Conservation (phyloP, 2,888 invertebrate species). For the Idaea biselata region DNA sequence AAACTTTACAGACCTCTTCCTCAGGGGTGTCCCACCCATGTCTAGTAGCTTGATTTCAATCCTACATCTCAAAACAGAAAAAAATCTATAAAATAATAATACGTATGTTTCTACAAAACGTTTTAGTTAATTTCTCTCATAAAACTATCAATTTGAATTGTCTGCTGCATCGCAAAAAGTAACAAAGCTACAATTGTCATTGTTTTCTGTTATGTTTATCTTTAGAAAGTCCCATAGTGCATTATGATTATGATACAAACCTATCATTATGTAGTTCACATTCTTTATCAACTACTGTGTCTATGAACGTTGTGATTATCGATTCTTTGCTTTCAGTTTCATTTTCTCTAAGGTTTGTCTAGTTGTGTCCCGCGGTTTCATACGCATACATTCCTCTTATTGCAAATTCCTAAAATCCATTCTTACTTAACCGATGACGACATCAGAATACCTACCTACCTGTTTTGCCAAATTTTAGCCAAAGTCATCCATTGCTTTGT, state of each 20-base stretch:
- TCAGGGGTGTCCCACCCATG: not conserved
- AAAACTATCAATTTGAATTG: constrained; percentile 13
- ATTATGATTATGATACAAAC: constrained; percentile 16
- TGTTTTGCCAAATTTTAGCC: too few species aligned
- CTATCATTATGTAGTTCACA: constrained; percentile 16
- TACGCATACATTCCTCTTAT: too few species aligned
- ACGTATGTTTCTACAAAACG: not conserved
- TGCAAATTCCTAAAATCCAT: too few species aligned
- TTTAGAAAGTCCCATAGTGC: constrained; percentile 29
- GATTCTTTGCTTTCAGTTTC: constrained; percentile 7
- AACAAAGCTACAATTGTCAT: constrained; percentile 32
- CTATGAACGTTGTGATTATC: constrained; percentile 3
- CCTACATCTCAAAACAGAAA: too few species aligned
- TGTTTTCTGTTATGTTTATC: constrained; percentile 27
- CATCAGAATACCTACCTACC: too few species aligned
- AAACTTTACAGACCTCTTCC: too few species aligned
- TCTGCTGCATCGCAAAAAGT: constrained; percentile 21
- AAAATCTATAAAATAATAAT: not conserved
- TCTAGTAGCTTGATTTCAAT: too few species aligned
- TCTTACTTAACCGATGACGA: too few species aligned
- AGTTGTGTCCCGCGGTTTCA: too few species aligned
- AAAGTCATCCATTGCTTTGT: too few species aligned
- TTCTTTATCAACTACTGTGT: constrained; percentile 2
- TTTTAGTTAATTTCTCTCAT: constrained; percentile 3
- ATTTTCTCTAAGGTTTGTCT: too few species aligned